These are phyloP conservation scores for Plusia festucae DNA, from an alignment of 2,888 invertebrate genomes.

Conservation along the genomic window DNA sequence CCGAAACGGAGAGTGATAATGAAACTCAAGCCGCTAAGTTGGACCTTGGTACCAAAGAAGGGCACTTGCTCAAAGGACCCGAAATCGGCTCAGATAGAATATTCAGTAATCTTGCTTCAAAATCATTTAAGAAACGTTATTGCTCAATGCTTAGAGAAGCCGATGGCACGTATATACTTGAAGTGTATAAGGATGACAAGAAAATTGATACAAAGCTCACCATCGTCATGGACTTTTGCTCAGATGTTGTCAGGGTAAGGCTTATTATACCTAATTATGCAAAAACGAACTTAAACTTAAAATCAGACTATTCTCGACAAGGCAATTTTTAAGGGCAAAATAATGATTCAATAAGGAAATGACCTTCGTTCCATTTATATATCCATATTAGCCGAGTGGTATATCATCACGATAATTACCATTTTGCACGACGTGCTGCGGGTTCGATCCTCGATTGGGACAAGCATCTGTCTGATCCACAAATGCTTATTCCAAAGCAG, in stretches of 20 bases:
- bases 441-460: no score
- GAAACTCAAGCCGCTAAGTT: slow-evolving; percentile 92
- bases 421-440: no score
- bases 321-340: no score
- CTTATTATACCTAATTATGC: slow-evolving; percentile 16
- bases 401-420: no score
- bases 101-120: slow-evolving; percentile 97
- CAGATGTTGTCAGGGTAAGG: slow-evolving; percentile 94
- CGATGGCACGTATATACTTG: slow-evolving; percentile 96
- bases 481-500: no score
- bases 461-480: no score
- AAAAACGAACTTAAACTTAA: background rate
- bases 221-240: slow-evolving; percentile 98
- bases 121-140: slow-evolving; percentile 96
- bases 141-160: slow-evolving; percentile 97
- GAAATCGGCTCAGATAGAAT: slow-evolving; percentile 97
- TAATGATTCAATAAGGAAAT: no score
- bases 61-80: slow-evolving; percentile 97
- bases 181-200: slow-evolving; percentile 97
- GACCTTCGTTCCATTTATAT: background rate
- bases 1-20: slow-evolving; percentile 94
- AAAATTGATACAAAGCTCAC: slow-evolving; percentile 97
- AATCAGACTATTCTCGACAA: background rate
- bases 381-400: no score
- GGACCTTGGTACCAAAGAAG: slow-evolving; percentile 96